A percentile compares a stretch with the other conserved stretches of the same genome.
These are phyloP conservation scores for Sturnus vulgaris DNA, from an alignment of 2,113 vertebrate species.

Conservation along the genomic window DNA sequence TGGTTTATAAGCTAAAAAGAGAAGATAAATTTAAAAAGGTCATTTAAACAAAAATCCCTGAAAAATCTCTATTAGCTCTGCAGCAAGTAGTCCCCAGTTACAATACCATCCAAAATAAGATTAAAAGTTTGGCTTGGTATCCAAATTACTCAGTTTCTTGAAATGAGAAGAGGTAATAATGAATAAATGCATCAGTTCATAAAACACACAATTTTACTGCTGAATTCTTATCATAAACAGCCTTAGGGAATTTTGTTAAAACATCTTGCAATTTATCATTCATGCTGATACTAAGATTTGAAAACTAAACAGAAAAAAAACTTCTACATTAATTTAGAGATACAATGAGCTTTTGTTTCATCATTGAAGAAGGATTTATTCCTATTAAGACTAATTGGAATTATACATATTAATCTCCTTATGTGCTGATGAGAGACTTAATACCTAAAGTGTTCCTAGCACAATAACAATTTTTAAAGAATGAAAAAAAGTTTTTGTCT, in stretches of 20 bases:
- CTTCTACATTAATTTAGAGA: not conserved
- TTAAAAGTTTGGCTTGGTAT: not conserved
- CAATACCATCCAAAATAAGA: constrained; percentile 11
- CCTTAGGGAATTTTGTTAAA: not conserved
- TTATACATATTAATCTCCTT: constrained; percentile 29
- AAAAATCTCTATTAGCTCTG: not conserved
- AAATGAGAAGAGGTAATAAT: not conserved
- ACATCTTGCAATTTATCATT: not conserved
- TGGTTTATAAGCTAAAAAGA: not conserved
- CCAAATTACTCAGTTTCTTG: constrained; percentile 28
- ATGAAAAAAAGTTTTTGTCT: not conserved
- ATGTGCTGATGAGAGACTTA: not conserved
- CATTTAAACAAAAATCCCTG: constrained; percentile 2
- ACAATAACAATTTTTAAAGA: not conserved
- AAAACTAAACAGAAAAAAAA: constrained; percentile 29
- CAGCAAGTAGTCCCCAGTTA: not conserved
- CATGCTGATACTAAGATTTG: not conserved
- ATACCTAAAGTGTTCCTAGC: not conserved
- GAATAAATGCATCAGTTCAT: not conserved
- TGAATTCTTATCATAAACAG: not conserved
- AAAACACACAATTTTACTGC: not conserved
- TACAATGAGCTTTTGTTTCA: constrained; percentile 30
- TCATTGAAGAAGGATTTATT: constrained; percentile 16
- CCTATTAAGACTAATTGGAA: constrained; percentile 20
- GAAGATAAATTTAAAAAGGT: not conserved